Conservation (phyloP, 2,888 invertebrate genomes). For the Erannis defoliaria region DNA sequence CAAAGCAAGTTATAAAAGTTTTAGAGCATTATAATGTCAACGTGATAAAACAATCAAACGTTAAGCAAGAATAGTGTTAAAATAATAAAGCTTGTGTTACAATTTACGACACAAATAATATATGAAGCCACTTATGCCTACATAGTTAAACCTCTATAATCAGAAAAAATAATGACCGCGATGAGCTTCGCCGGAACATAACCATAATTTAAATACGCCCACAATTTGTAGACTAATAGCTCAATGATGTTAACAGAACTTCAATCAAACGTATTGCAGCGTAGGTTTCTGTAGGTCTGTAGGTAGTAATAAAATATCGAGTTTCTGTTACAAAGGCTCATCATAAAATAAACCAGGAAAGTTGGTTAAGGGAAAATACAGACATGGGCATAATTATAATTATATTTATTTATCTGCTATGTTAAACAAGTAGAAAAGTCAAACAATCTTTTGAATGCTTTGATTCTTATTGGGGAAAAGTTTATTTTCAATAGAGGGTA, state of each 20-base stretch:
- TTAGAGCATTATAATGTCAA: not conserved
- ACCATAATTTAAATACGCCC: constrained; percentile 52
- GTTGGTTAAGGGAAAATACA: not conserved
- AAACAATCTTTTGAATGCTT: constrained; percentile 18
- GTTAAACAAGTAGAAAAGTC: not conserved
- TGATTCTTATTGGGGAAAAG: constrained; percentile 6
- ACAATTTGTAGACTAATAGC: constrained; percentile 61
- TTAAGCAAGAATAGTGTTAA: constrained; percentile 13
- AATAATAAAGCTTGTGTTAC: constrained; percentile 21
- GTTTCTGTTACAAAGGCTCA: constrained; percentile 16
- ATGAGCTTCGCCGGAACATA: constrained; percentile 25
- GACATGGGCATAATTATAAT: no score
- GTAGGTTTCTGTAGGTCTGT: constrained; percentile 45
- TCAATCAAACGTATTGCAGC: constrained; percentile 44
- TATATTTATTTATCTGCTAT: no score
- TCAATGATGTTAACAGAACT: constrained; percentile 54
- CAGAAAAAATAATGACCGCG: constrained; percentile 47
- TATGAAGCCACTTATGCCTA: constrained; percentile 12
- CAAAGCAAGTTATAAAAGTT: not conserved
- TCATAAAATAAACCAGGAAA: constrained; percentile 1
- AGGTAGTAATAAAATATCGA: constrained; percentile 30
- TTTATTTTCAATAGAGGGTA: constrained; percentile 9
- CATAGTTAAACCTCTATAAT: constrained; percentile 17
- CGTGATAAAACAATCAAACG: not conserved
- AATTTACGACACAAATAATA: constrained; percentile 17